Evolutionary conservation across 2,113 vertebrate species (phyloP), one percentile per base, ranked within the genome.

Genomic region (Haliaeetus leucogaster): DNA sequence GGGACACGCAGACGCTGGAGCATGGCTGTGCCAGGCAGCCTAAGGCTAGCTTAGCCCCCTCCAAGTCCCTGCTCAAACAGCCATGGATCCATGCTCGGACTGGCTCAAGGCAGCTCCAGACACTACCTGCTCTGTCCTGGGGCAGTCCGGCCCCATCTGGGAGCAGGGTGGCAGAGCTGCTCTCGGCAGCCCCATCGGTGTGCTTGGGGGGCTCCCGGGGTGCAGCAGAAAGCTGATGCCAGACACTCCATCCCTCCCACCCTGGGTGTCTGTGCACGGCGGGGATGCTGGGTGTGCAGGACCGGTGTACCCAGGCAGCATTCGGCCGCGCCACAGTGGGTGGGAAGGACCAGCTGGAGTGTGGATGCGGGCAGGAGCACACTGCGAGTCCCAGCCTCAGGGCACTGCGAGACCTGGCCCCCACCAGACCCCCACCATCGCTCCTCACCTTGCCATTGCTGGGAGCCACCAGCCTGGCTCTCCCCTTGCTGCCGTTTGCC

Each of bases 261-360:
- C 8, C 27, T 3, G 23, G 40, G 38, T 13, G 13, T 30, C 55
- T 12, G 16, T 0, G 2, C 27, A 13, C 0, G 1, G 36, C 2
- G 1, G 10, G 70, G 47, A 9, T 21, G 68, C 53, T 0, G 6
- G 45, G 32, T 1, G 1, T 16, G 66, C 55, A 13, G 48, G 66
- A 45, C 18, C 7, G 1, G 43, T 20, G 45, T 38, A 34, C 20
- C 8, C 2, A 4, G 23, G 66, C 27, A 30, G 56, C 40, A 1
- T 18, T 17, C 2, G 6, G 50, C 61, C 17, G 10, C 19, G 4
- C 38, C 7, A 2, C 22, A 2, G 38, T 1, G 13, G 45, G 47
- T 63, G 12, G 45, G 22, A 63, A 4, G 70, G 68, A 10, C 9
- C 7, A 7, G 26, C 20, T 9, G 43, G 19, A 9, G 59, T 0